A percentile compares a stretch with the other conserved stretches of the same genome.
Conservation (phyloP, 2,797 vertebrate species). For the Heliangelus exortis region DNA sequence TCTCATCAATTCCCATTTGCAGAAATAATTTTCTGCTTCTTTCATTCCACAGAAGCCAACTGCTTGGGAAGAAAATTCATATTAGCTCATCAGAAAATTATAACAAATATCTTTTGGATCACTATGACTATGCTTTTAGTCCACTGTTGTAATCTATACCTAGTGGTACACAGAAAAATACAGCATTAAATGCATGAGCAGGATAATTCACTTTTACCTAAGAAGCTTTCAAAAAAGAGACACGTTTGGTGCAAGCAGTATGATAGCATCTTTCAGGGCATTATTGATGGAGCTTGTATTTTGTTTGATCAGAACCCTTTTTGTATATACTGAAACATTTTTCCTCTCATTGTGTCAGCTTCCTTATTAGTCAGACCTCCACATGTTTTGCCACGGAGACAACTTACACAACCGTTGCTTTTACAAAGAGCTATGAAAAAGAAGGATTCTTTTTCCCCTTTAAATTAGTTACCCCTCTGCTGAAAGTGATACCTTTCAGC, state of each 20-base stretch:
- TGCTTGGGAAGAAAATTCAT: not conserved
- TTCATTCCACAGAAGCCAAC: not conserved
- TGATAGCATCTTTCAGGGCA: not conserved
- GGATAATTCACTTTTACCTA: not conserved
- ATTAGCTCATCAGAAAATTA: not conserved
- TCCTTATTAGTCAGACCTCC: conserved; percentile 9
- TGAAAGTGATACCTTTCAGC: conserved; percentile 49
- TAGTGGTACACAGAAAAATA: not conserved
- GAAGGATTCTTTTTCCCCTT: conserved; percentile 6
- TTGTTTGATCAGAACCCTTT: not conserved
- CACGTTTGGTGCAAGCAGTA: not conserved
- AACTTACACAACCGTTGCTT: not conserved
- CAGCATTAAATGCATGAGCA: not conserved
- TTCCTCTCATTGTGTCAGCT: not conserved
- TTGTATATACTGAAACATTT: not conserved
- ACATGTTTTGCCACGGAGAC: not conserved
- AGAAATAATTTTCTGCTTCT: not conserved
- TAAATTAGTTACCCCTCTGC: not conserved
- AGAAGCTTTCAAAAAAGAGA: not conserved
- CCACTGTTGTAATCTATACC: not conserved
- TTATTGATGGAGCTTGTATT: not conserved
- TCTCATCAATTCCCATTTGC: not conserved
- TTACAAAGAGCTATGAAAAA: not conserved
- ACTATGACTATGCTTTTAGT: not conserved
- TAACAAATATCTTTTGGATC: not conserved